Base-by-base conservation (phyloP, 1,140 invertebrate species). In the Ceratina calcarata region DNA sequence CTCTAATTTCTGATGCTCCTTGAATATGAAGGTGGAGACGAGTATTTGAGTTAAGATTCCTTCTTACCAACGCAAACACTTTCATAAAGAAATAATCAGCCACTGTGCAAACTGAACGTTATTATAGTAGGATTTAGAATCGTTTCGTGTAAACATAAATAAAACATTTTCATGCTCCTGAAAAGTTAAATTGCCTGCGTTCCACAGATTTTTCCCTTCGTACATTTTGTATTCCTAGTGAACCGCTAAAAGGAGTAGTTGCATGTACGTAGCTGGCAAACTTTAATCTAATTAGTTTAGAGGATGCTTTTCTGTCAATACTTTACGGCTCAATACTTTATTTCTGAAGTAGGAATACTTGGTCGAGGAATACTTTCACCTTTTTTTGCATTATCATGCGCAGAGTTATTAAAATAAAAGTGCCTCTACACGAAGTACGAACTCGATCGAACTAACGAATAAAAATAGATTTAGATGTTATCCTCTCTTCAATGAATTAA, bases 241-340 rank as follows among this genome's bases (percentile, higher is more conserved):
- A 51, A 27, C 53, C 12, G 13, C 27, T 53, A 3, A 62, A 18
- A 22, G 18, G 49, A 53, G 12, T 10, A 27, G 7, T 62, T 45
- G 10, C 1, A 18, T 2, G 24, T 1, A 45, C 10, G 37, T 45
- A 3, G 2, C 32, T 37, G 32, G 32, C 32, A 22, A 73, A 55
- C 2, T 55, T 57, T 37, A 74, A 65, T 74, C n/a, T 16, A n/a
- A 74, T 65, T 65, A 72, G 22, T 62, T 53, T 72, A 6, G 45
- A n/a, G 70, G n/a, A 51, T 62, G 18, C 22, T 72, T 71, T 22
- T 18, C 24, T 24, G 57, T 22, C 69, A 58, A 2, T 13, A 32
- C 69, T 60, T 72, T 61, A 72, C 15, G 10, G 37, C 3, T 72
- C 20, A 1, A 18, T 13, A 62, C 58, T 62, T 65, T 55, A 37